Conservation (phyloP, 2,888 invertebrate genomes). For the Sisyra terminalis region DNA sequence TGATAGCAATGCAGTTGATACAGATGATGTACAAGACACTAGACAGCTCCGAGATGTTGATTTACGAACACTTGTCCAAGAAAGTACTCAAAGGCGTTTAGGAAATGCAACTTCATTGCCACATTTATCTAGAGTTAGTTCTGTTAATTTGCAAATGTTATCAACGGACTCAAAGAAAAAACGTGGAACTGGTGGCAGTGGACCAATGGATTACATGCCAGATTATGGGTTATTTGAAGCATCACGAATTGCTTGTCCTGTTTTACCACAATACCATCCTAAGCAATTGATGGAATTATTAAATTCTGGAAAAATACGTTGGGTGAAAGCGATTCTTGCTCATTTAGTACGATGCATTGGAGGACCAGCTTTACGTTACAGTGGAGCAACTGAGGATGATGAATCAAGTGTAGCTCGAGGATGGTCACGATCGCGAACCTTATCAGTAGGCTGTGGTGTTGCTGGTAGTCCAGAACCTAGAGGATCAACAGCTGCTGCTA, state of each 20-base stretch:
- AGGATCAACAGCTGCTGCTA: conserved; percentile 61
- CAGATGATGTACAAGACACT: conserved; percentile 55
- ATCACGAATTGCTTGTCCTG: conserved; percentile 90
- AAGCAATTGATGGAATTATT: conserved; percentile 96
- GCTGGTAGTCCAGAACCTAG: conserved; percentile 67
- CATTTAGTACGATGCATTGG: conserved; percentile 75
- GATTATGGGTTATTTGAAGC: conserved; percentile 95
- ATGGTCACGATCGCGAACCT: conserved; percentile 78
- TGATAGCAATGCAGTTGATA: conserved; percentile 21
- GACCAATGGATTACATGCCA: conserved; percentile 63
- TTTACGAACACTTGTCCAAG: conserved; percentile 45
- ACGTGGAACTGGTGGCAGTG: conserved; percentile 12
- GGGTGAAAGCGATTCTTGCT: conserved; percentile 95
- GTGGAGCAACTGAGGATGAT: conserved; percentile 28
- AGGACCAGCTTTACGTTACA: conserved; percentile 23
- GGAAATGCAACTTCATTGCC: conserved; percentile 58
- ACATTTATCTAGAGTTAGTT: conserved; percentile 66
- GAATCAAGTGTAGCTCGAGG: conserved; percentile 32
- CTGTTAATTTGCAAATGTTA: conserved; percentile 65
- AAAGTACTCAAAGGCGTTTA: conserved; percentile 46
- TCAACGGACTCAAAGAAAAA: conserved; percentile 42
- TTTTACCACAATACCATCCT: conserved; percentile 97
- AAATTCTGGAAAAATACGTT: conserved; percentile 93
- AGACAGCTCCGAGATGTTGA: conserved; percentile 57
- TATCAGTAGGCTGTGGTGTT: conserved; percentile 67